A percentile compares a stretch with the other conserved stretches of the same genome.
Evolutionary conservation across 2,113 vertebrate species (phyloP).

Genomic region (Marcusenius ussheri): DNA sequence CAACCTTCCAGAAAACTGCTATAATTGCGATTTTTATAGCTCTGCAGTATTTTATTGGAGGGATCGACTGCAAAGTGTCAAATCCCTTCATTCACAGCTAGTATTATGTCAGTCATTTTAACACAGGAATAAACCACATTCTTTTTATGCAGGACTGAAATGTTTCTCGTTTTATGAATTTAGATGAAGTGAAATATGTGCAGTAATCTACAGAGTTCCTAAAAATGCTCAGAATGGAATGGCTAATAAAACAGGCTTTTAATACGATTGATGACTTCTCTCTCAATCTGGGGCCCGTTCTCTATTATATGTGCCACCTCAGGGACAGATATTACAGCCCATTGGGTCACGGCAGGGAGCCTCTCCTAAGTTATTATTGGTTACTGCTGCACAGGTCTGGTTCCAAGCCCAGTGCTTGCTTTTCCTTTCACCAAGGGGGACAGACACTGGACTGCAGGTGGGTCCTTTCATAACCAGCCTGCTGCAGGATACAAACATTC

Average conservation of each 20-base stretch:
- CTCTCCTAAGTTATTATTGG: no score
- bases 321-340: background rate
- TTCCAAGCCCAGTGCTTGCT: background rate
- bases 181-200: background rate
- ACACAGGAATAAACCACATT: background rate
- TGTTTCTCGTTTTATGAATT: background rate
- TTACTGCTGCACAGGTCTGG: background rate
- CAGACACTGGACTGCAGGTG: background rate
- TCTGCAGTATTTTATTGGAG: background rate
- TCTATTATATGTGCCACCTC: background rate
- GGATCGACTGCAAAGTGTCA: background rate
- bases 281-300: no score
- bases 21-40: background rate
- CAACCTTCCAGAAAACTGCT: background rate
- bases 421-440: background rate
- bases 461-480: background rate
- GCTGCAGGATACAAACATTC: background rate
- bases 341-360: background rate
- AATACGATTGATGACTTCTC: background rate
- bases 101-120: background rate
- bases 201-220: background rate
- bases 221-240: background rate
- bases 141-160: background rate
- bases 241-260: background rate
- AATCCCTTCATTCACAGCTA: background rate